Conservation (phyloP, 2,888 invertebrate species). For the Hemistola chrysoprasaria region DNA sequence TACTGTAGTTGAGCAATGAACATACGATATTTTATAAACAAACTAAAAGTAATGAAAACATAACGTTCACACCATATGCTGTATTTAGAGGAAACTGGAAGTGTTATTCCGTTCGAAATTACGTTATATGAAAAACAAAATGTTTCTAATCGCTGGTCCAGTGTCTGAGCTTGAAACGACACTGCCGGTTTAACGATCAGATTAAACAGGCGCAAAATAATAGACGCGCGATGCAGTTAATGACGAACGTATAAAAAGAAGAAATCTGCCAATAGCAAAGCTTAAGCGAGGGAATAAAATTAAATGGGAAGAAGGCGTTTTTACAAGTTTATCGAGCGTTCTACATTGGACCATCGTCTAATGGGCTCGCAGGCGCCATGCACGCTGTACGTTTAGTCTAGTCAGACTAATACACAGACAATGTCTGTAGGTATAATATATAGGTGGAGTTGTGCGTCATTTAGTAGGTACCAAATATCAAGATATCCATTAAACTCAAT, state of each 20-base stretch:
- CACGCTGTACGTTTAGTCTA: slow-evolving; percentile 74
- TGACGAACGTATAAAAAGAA: slow-evolving; percentile 66
- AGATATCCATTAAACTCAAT: too few species aligned
- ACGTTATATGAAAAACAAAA: slow-evolving; percentile 25
- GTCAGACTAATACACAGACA: slow-evolving; percentile 23
- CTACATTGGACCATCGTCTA: slow-evolving; percentile 76
- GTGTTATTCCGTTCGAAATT: too few species aligned
- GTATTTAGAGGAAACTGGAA: too few species aligned
- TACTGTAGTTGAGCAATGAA: slow-evolving; percentile 9
- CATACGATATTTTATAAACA: slow-evolving; percentile 17
- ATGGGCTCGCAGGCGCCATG: slow-evolving; percentile 77
- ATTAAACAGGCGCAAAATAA: slow-evolving; percentile 63
- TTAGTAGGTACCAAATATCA: too few species aligned
- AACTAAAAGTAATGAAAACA: slow-evolving; percentile 14
- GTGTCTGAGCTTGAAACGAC: slow-evolving; percentile 42
- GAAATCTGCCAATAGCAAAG: slow-evolving; percentile 79
- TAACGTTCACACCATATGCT: slow-evolving; percentile 11
- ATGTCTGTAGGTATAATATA: too few species aligned
- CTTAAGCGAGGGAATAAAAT: slow-evolving; percentile 78
- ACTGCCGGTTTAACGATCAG: slow-evolving; percentile 48
- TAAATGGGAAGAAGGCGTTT: slow-evolving; percentile 80
- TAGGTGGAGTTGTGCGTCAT: too few species aligned
- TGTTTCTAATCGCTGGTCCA: slow-evolving; percentile 31
- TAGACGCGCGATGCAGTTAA: slow-evolving; percentile 69
- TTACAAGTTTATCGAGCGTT: slow-evolving; percentile 82